Evolutionary conservation across 2,888 invertebrate species (phyloP).

Genomic region (Sclerodermus sp.): DNA sequence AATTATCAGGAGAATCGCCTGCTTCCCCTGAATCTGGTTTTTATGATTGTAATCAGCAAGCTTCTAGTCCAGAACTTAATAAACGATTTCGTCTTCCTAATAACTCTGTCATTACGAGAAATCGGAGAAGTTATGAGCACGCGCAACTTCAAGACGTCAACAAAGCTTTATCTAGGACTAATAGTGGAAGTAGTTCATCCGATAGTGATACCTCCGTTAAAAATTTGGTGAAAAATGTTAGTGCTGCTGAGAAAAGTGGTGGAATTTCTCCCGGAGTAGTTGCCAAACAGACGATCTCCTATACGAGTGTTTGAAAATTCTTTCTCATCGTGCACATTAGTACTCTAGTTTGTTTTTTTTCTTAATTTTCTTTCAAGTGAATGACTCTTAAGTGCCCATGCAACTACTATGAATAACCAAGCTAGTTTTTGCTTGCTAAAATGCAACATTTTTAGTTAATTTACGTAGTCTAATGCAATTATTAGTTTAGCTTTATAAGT

Average conservation of each 20-base stretch:
- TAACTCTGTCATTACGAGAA: constrained; percentile 25
- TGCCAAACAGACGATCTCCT: constrained; percentile 32
- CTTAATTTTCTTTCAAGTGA: too few species aligned
- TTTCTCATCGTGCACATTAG: too few species aligned
- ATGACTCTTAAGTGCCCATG: too few species aligned
- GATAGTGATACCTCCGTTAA: constrained; percentile 16
- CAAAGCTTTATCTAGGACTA: constrained; percentile 25
- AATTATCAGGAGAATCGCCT: constrained; percentile 22
- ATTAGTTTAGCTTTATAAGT: too few species aligned
- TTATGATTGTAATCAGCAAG: constrained; percentile 32
- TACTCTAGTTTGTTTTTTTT: too few species aligned
- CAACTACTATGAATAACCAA: too few species aligned
- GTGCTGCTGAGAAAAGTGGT: constrained; percentile 1
- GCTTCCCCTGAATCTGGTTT: constrained; percentile 43
- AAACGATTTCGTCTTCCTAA: constrained; percentile 19
- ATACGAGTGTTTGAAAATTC: constrained; percentile 40
- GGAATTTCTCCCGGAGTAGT: constrained; percentile 4
- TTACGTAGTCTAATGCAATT: too few species aligned
- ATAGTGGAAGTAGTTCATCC: constrained; percentile 24
- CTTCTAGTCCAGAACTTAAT: constrained; percentile 31
- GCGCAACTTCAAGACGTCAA: constrained; percentile 44
- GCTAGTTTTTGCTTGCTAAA: too few species aligned
- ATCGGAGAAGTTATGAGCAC: constrained; percentile 42
- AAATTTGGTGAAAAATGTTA: constrained; percentile 8
- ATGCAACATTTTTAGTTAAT: too few species aligned